A percentile compares a stretch with the other conserved stretches of the same genome.
These are phyloP conservation scores for Pteronotus mesoamericanus DNA, from an alignment of 2,797 vertebrate genomes.

Conservation along the genomic window DNA sequence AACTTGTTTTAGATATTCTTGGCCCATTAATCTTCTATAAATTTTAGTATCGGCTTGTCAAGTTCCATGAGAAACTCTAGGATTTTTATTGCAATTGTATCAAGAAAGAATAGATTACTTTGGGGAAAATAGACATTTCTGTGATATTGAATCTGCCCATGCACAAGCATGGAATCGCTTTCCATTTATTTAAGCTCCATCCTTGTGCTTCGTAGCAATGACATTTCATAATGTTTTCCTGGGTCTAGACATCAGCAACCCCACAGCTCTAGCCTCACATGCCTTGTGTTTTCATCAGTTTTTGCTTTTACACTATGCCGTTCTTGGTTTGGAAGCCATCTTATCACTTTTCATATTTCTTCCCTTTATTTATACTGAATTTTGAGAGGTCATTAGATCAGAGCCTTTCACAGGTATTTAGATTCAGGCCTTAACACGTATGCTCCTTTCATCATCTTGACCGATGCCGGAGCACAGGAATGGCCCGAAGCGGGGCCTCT, in stretches of 20 bases:
- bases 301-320: neutral
- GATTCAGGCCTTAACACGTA: neutral
- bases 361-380: neutral
- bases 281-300: neutral
- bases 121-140: neutral
- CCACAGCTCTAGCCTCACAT: neutral
- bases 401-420: too few species aligned
- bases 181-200: neutral
- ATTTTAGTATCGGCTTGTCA: neutral
- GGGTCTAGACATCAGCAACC: neutral
- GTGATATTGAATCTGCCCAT: neutral
- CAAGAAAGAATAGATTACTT: neutral
- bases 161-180: neutral
- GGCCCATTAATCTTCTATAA: neutral
- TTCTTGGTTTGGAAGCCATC: neutral
- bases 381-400: neutral
- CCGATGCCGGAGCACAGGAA: neutral
- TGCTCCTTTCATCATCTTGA: neutral
- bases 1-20: neutral
- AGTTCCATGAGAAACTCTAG: neutral
- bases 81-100: neutral
- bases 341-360: neutral
- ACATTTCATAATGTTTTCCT: neutral
- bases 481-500: neutral
- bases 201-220: neutral